Evolutionary conservation across 2,888 invertebrate genomes (phyloP), one percentile per base, ranked within the genome.

Genomic region (Loripinus fragilis): DNA sequence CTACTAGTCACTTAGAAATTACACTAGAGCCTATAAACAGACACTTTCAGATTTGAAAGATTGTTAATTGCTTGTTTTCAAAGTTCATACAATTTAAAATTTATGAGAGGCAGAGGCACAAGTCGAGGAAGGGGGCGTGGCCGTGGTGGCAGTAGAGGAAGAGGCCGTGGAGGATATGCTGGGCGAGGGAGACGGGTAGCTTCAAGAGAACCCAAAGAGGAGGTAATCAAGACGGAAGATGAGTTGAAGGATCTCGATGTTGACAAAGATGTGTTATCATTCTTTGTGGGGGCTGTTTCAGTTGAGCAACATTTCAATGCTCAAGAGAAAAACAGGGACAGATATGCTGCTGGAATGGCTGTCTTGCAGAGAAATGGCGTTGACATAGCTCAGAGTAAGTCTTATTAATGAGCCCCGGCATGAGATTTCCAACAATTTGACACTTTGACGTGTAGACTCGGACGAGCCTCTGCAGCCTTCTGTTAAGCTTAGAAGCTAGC

Each of bases 351-450:
- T 10, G 90, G 87, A 0, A 82, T 92, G 85, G 87, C 88, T 1
- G 88, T 89, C 8, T 76, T 92, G 52, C 71, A 87, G 73, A 86
- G 88, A 35, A 91, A 81, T 74, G 90, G 91, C 1, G 89, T 92
- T 33, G 90, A 90, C 23, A 80, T 92, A 33, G 86, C 90, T n/a
- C 90, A 90, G 74, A 92, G 92, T 92, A 86, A 86, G 91, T 89
- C 65, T 35, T 41, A 38, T 8, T 8, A 38, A 38, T 12, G 38
- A 12, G 38, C 12, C 5, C 38, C 5, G 38, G 38, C 12, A 38
- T 38, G 38, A n/a, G n/a, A n/a, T n/a, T n/a, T n/a, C n/a, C n/a
- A n/a, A n/a, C n/a, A n/a, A n/a, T n/a, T n/a, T n/a, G n/a, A n/a
- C n/a, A n/a, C n/a, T n/a, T n/a, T n/a, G n/a, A n/a, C n/a, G n/a